Percentiles rank a stretch among this genome's conserved stretches.
These are phyloP conservation scores for Myrmophylax atrothorax DNA, from an alignment of 2,113 vertebrate species.

Conservation along the genomic window DNA sequence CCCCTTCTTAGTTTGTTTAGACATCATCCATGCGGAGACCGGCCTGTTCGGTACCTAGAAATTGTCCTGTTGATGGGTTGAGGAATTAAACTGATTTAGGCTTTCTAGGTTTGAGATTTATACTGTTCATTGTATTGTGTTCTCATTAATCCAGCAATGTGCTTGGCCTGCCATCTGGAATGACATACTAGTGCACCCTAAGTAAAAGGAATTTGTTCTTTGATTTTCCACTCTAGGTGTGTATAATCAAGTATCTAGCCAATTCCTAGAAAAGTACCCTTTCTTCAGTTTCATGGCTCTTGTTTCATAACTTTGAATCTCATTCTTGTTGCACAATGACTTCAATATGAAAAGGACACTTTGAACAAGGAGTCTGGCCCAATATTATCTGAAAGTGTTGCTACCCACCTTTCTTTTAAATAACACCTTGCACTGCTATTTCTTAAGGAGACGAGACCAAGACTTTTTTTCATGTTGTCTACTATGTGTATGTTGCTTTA, in stretches of 20 bases:
- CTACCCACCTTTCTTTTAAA: neutral
- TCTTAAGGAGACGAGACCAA: neutral
- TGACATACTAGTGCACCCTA: neutral
- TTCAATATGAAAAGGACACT: neutral
- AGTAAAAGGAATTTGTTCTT: neutral
- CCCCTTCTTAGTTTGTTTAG: neutral
- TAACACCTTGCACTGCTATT: neutral
- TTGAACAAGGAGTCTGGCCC: neutral
- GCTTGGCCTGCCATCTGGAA: neutral
- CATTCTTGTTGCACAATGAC: neutral
- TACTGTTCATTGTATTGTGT: neutral
- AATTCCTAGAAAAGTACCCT: neutral
- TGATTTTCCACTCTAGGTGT: neutral
- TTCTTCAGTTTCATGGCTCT: neutral
- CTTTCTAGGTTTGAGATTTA: neutral
- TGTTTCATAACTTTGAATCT: neutral
- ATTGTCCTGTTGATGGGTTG: neutral
- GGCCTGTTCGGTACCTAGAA: neutral
- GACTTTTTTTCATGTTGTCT: neutral
- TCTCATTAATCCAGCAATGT: neutral
- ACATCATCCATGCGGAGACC: neutral
- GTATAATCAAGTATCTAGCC: neutral
- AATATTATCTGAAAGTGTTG: neutral
- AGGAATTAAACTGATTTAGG: neutral
- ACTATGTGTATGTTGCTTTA: neutral